Evolutionary conservation across 2,113 vertebrate species (phyloP), one percentile per base, ranked within the genome.

Genomic region (Lutjanus erythropterus): DNA sequence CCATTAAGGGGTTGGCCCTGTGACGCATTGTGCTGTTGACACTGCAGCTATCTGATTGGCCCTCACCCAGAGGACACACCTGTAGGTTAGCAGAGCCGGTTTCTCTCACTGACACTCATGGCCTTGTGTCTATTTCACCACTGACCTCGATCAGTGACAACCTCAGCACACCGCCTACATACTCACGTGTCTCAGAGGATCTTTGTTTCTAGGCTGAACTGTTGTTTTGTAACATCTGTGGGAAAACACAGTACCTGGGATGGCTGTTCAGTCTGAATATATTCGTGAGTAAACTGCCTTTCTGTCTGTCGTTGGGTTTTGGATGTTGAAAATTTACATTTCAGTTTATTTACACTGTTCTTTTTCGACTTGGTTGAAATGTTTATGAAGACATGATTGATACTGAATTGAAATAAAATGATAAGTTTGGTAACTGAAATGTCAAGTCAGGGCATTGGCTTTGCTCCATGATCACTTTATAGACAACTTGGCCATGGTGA

Each of bases 41-140:
- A 76, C 75, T 85, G 76, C 75, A 46, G 78, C 70, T 66, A 69
- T 83, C 87, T 87, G 89, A 94, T 93, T 85, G 90, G 84, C 74
- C 53, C 68, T 77, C 52, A 15, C 83, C 31, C 74, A 75, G 80
- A 86, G 75, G 89, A 92, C 88, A 92, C 91, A 82, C 91, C 88
- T 87, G 72, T 70, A 64, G 73, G 82, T 89, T 44, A 83, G 47
- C 52, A 21, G 44, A 65, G 72, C 75, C 9, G 47, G 70, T 78
- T 88, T 86, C 46, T 55, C 14, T 74, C 65, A 39, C 55, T 44
- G 62, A 33, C 72, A 25, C 56, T n/a, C 73, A 29, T 67, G 75
- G 80, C 73, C 82, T 52, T 46, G 80, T 67, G 47, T 85, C 62
- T 52, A 9, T 86, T 77, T 86, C 82, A 78, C 68, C 49, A 25